These are phyloP conservation scores for Nymphalis urticae DNA, from an alignment of 2,888 invertebrate genomes.

Conservation along the genomic window DNA sequence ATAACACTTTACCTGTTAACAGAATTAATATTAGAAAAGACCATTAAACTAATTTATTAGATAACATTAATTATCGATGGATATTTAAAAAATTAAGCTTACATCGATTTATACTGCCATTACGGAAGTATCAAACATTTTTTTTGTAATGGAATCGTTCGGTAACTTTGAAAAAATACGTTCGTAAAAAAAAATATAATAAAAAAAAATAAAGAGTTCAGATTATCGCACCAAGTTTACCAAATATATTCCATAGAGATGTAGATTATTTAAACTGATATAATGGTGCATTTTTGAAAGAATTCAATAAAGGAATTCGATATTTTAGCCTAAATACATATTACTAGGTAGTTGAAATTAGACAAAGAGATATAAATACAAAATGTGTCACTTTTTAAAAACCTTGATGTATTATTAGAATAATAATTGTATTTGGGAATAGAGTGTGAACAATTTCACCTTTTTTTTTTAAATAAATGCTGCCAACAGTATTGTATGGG, in stretches of 20 bases:
- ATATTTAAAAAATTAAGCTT: no score
- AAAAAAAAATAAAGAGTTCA: conserved; percentile 6
- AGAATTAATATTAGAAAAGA: no score
- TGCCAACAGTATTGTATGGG: background rate
- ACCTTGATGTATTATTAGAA: conserved; percentile 46
- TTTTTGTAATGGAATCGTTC: background rate
- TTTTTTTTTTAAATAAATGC: conserved; percentile 1
- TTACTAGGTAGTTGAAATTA: conserved; percentile 39
- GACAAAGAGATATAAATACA: conserved; percentile 29
- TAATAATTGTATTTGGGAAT: conserved; percentile 40
- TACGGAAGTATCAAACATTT: background rate
- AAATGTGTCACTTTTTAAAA: conserved; percentile 38
- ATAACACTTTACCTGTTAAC: no score
- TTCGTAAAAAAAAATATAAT: background rate
- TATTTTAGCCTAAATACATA: conserved; percentile 45
- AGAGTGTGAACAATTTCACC: conserved; percentile 43
- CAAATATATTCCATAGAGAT: conserved; percentile 21
- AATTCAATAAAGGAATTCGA: conserved; percentile 35
- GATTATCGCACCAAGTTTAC: conserved; percentile 30
- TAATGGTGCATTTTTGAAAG: conserved; percentile 30
- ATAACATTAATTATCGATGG: no score
- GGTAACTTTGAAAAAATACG: background rate
- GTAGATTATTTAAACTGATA: conserved; percentile 18
- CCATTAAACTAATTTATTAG: no score
- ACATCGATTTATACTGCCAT: no score